These are phyloP conservation scores for Euura lappo DNA, from an alignment of 1,140 invertebrate genomes.

Conservation along the genomic window DNA sequence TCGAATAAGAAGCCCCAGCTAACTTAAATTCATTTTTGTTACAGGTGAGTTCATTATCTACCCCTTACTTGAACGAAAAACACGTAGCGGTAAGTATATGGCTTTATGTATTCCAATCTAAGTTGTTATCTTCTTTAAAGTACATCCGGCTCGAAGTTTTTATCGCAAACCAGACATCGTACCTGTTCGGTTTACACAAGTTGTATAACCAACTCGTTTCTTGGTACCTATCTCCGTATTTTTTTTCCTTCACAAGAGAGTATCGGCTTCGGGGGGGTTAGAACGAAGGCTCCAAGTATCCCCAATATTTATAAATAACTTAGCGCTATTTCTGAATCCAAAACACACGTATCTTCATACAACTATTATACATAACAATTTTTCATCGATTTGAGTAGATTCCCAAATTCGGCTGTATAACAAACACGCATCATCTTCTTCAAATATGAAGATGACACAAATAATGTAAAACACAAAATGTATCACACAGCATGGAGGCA, in stretches of 20 bases:
- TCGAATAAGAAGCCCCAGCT: no score
- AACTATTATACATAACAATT: no score
- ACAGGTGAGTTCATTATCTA: neutral
- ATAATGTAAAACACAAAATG: no score
- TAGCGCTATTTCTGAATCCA: no score
- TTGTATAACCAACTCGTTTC: neutral
- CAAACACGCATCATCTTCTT: no score
- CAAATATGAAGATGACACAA: no score
- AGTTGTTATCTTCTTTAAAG: neutral
- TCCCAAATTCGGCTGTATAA: no score
- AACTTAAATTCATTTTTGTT: neutral
- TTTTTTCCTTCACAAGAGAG: neutral
- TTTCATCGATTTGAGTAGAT: no score
- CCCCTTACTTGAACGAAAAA: neutral
- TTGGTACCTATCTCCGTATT: neutral
- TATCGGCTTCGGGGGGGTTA: neutral
- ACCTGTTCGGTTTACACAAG: neutral
- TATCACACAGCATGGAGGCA: no score
- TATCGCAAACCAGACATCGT: neutral
- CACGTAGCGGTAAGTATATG: neutral
- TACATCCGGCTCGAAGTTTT: neutral
- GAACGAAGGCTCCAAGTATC: neutral
- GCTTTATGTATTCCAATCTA: neutral
- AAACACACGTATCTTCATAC: no score
- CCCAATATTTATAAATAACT: no score